Percentiles rank a stretch among this genome's conserved stretches.
Conservation (phyloP, 2,888 invertebrate species). For the Cyclophora punctaria region DNA sequence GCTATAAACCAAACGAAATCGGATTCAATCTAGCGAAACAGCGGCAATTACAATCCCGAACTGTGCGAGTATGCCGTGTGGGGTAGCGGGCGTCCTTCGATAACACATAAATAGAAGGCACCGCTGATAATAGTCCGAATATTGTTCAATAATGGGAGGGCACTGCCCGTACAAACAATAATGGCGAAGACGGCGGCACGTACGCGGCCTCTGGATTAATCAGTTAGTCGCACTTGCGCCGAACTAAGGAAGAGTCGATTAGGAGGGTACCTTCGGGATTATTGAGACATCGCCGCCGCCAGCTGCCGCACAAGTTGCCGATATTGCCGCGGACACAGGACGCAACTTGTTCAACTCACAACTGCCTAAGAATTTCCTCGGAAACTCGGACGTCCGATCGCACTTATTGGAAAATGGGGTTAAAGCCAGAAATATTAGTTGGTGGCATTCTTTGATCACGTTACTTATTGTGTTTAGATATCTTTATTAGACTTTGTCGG, state of each 20-base stretch:
- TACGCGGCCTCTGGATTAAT: constrained; percentile 67
- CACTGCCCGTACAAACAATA: constrained; percentile 59
- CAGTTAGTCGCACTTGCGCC: constrained; percentile 74
- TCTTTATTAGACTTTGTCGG: too few species aligned
- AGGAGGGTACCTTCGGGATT: constrained; percentile 70
- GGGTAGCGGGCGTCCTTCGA: constrained; percentile 53
- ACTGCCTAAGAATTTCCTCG: constrained; percentile 60
- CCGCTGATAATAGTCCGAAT: constrained; percentile 60
- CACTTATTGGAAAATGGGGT: constrained; percentile 57
- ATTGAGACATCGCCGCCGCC: constrained; percentile 68
- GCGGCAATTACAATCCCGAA: constrained; percentile 63
- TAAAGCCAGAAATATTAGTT: constrained; percentile 3
- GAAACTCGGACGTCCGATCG: constrained; percentile 63
- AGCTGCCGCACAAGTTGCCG: constrained; percentile 60
- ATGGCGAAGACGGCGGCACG: constrained; percentile 56
- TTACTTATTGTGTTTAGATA: too few species aligned
- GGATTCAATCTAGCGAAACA: constrained; percentile 60
- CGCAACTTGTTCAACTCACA: constrained; percentile 57
- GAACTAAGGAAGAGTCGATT: constrained; percentile 71
- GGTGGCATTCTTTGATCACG: too few species aligned
- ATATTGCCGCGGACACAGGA: constrained; percentile 62
- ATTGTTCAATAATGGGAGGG: constrained; percentile 63
- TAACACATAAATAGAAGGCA: constrained; percentile 56
- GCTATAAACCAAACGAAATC: constrained; percentile 48
- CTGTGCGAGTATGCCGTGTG: constrained; percentile 39